Conservation (phyloP, 2,797 vertebrate genomes). For the Amazonetta brasiliensis region DNA sequence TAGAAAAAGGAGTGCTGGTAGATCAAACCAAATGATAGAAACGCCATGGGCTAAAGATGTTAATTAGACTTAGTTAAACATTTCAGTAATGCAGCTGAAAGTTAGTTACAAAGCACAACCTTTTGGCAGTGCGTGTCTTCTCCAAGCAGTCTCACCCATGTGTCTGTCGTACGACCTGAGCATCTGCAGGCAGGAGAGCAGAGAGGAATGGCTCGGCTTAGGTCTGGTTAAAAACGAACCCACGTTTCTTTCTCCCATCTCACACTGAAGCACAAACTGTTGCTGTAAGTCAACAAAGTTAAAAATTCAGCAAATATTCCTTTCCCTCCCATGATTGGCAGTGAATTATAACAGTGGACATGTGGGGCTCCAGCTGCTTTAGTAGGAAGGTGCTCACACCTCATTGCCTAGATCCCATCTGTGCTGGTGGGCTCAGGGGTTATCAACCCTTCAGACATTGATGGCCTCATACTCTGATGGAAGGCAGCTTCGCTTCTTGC, state of each 20-base stretch:
- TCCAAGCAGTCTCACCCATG: background rate
- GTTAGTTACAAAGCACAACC: background rate
- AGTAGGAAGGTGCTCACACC: background rate
- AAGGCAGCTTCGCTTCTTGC: background rate
- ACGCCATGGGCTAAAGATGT: background rate
- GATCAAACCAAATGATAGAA: background rate
- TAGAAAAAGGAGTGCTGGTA: background rate
- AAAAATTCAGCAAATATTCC: background rate
- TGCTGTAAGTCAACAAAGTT: background rate
- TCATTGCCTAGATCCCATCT: rapidly evolving
- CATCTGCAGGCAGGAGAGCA: background rate
- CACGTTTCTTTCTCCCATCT: background rate
- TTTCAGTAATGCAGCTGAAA: background rate
- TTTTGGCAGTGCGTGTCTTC: rapidly evolving
- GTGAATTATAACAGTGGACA: background rate
- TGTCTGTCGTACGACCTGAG: rapidly evolving
- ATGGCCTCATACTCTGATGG: rapidly evolving
- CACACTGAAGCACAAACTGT: background rate
- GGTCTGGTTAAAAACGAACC: background rate
- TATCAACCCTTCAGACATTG: background rate
- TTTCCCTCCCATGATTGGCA: background rate
- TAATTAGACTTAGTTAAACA: background rate
- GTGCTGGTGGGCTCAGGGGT: background rate
- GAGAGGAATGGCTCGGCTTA: background rate
- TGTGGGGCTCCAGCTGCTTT: background rate